phyloP scores from a whole-genome alignment of 2,888 invertebrate genomes.

The Pristionchus fissidentatus region DNA sequence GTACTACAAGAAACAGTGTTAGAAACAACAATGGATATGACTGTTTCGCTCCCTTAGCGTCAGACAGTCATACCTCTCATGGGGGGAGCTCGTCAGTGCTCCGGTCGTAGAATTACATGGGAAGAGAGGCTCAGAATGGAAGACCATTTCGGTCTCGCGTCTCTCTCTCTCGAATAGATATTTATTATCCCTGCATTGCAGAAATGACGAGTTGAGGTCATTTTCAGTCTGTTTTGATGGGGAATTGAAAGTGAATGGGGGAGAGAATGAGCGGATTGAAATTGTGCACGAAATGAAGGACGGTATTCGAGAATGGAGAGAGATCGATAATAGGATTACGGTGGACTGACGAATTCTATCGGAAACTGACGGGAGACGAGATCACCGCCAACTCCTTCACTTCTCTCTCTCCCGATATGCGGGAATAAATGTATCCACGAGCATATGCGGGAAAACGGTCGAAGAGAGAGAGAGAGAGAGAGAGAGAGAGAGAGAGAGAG shows the following conservation, averaged over 20 bases:
- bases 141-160: too few species aligned
- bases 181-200: too few species aligned
- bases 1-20: too few species aligned
- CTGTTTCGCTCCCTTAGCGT: too few species aligned
- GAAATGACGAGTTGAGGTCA: background rate
- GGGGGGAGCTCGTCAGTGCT: too few species aligned
- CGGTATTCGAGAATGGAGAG: background rate
- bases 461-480: background rate
- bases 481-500: background rate
- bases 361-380: background rate
- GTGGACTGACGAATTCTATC: background rate
- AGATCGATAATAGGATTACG: background rate
- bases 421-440: background rate
- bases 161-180: too few species aligned
- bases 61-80: too few species aligned
- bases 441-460: slow-evolving; percentile 18
- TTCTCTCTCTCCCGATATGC: background rate
- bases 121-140: too few species aligned
- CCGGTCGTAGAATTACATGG: too few species aligned
- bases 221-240: slow-evolving; percentile 34
- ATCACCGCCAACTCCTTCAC: background rate
- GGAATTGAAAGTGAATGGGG: background rate
- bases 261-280: background rate
- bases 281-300: slow-evolving; percentile 5
- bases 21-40: too few species aligned